A percentile compares a stretch with the other conserved stretches of the same genome.
Conservation (phyloP, 2,113 vertebrate genomes). For the Gnathonemus echidnorhynchus region DNA sequence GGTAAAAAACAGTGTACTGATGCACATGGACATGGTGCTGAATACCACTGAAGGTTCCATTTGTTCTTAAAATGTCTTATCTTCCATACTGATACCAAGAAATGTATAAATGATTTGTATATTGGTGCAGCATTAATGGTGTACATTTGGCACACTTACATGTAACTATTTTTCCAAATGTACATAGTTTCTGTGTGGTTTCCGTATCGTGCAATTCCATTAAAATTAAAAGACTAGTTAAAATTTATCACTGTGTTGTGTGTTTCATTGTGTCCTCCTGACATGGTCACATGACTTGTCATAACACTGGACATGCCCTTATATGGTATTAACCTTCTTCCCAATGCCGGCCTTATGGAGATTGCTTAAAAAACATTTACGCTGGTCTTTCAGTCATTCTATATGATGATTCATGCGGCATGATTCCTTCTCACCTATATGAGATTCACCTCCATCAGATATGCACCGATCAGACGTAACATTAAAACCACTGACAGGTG, state of each 20-base stretch:
- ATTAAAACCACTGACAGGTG: neutral
- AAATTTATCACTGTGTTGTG: neutral
- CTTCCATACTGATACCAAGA: neutral
- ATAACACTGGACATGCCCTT: neutral
- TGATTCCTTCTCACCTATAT: neutral
- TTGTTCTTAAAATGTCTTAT: neutral
- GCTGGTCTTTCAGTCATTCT: neutral
- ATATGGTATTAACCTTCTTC: neutral
- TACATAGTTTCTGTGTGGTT: neutral
- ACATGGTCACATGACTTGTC: neutral
- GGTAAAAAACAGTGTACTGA: neutral
- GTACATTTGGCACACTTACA: neutral
- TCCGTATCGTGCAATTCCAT: neutral
- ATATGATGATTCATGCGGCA: neutral
- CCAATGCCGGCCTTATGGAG: neutral
- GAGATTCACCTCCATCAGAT: neutral
- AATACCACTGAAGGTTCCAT: neutral
- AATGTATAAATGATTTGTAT: neutral
- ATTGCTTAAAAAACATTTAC: neutral
- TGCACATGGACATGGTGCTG: neutral
- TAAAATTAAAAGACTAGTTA: neutral
- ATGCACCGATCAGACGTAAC: neutral
- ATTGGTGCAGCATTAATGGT: neutral
- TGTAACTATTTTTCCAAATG: neutral
- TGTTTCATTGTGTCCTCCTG: neutral